Evolutionary conservation across 2,797 vertebrate genomes (phyloP).

Genomic region (Poecilia gillii): DNA sequence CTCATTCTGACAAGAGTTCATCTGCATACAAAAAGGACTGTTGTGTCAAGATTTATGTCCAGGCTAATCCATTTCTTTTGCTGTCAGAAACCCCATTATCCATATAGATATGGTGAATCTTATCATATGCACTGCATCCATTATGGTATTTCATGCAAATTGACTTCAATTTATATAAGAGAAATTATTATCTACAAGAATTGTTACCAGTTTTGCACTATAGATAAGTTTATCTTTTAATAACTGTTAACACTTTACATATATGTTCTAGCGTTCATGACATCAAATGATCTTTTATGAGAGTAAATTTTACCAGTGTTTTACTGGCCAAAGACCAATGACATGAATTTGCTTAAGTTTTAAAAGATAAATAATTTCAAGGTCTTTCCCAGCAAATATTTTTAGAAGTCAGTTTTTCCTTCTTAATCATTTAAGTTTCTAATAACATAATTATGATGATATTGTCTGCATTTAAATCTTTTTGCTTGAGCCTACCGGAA

Average conservation of each 20-base stretch:
- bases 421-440: not conserved
- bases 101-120: slow-evolving; percentile 27
- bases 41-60: slow-evolving; percentile 63
- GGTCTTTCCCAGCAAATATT: not conserved
- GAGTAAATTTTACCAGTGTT: not conserved
- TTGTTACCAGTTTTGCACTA: slow-evolving; percentile 26
- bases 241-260: not conserved
- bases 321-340: not conserved
- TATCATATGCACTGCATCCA: slow-evolving; percentile 34
- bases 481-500: not conserved
- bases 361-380: not conserved
- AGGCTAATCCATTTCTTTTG: slow-evolving; percentile 50
- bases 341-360: not conserved
- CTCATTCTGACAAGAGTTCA: slow-evolving; percentile 61
- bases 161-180: slow-evolving; percentile 34
- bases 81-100: slow-evolving; percentile 52
- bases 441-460: not conserved
- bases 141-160: slow-evolving; percentile 28
- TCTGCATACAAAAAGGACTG: slow-evolving; percentile 49
- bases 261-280: too few relatives aligned
- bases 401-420: not conserved
- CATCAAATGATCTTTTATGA: not conserved
- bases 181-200: slow-evolving; percentile 40
- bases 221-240: slow-evolving; percentile 35
- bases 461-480: not conserved